Evolutionary conservation across 2,888 invertebrate species (phyloP), one percentile per base, ranked within the genome.

Genomic region (Melinaea marsaeus): DNA sequence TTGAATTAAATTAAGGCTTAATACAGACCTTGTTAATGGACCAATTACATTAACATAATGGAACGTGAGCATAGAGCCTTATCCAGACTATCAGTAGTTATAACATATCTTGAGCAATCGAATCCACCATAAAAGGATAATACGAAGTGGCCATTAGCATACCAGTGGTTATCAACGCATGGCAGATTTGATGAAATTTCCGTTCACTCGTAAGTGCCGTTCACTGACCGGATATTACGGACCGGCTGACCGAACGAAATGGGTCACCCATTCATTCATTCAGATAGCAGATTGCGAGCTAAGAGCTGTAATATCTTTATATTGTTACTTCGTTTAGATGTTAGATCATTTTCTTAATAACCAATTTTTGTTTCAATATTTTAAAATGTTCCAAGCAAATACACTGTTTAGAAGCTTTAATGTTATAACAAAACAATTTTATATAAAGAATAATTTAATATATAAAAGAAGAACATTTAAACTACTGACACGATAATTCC

Each of bases 101-200:
- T 51, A 51, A 9, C 51, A 51, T 22, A 51, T 51, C 32, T 32
- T 32, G 51, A 9, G 22, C 22, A 51, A 51, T 51, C 51, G 51
- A 51, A 51, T 51, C 32, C 32, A 32, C 51, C 32, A 32, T 32
- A 51, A 56, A 57, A 57, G 63, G 57, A 57, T 63, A 60, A 66
- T 65, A 58, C 63, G 33, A 60, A 66, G 65, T 64, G 58, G 61
- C 69, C 68, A 73, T 74, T 72, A 74, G 68, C 69, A 70, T 72
- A 66, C 67, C 69, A 71, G 70, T 69, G 68, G 66, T 71, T 72
- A 75, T 74, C 74, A 72, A 70, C 71, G 69, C 72, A 70, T 69
- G 74, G 70, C 72, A 76, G 72, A 76, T 77, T 74, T 78, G 77
- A 77, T 75, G 75, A 74, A 75, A 74, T 77, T 75, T 76, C 76